Evolutionary conservation across 2,797 vertebrate species (phyloP).

Genomic region (Coregonus sp.): DNA sequence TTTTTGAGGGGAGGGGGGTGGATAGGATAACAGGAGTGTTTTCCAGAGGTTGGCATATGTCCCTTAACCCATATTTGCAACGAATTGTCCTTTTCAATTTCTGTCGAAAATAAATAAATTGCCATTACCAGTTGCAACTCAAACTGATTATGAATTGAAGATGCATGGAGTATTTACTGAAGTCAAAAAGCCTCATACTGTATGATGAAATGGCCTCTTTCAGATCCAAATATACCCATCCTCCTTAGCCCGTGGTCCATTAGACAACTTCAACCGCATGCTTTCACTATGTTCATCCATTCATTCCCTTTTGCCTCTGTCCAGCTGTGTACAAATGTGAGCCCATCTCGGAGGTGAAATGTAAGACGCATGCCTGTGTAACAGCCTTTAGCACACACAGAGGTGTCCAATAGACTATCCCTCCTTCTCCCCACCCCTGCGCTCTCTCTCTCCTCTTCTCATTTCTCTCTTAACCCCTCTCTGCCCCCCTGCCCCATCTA

Average conservation of each 20-base stretch:
- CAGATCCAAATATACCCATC: not conserved
- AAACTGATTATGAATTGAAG: not conserved
- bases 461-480: conserved; percentile 33
- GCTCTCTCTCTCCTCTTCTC: conserved; percentile 29
- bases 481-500: not conserved
- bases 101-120: not conserved
- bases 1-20: conserved; percentile 15
- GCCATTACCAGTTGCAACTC: not conserved
- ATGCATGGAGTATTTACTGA: not conserved
- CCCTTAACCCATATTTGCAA: conserved; percentile 2
- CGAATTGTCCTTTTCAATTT: not conserved
- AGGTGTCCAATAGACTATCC: conserved; percentile 50
- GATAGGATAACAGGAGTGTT: not conserved
- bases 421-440: conserved; percentile 5
- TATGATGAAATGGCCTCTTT: not conserved
- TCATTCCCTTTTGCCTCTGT: conserved; percentile 5
- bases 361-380: conserved; percentile 41
- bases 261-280: not conserved
- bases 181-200: not conserved
- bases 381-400: conserved; percentile 34
- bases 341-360: conserved; percentile 37
- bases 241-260: conserved; percentile 18
- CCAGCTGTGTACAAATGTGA: conserved; percentile 32
- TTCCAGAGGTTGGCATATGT: not conserved
- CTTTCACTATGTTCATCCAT: conserved; percentile 27